Conservation (phyloP, 2,797 vertebrate species). For the Brachymystax lenok region DNA sequence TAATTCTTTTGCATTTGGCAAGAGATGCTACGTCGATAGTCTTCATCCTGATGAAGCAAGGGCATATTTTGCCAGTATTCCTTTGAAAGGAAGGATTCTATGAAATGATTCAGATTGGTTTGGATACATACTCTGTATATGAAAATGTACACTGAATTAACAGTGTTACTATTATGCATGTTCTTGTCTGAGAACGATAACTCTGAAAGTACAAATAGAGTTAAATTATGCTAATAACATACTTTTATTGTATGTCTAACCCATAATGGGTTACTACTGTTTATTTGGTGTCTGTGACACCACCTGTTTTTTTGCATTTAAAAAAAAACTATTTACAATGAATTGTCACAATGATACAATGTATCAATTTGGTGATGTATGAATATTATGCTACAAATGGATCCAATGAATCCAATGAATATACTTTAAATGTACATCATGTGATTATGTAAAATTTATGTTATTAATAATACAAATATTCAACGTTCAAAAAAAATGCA, state of each 20-base stretch:
- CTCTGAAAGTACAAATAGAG: conserved; percentile 22
- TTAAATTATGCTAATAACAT: conserved; percentile 43
- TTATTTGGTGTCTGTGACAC: conserved; percentile 46
- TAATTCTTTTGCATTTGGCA: conserved; percentile 38
- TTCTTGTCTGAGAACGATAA: conserved; percentile 35
- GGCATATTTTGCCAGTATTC: conserved; percentile 42
- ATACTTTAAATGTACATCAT: conserved; percentile 56
- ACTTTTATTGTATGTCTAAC: conserved; percentile 23
- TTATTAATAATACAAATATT: conserved; percentile 28
- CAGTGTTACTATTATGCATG: conserved; percentile 22
- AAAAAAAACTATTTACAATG: conserved; percentile 26
- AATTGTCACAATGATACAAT: conserved; percentile 52
- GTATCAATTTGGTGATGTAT: conserved; percentile 49
- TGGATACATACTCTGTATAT: conserved; percentile 46
- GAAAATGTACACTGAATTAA: conserved; percentile 9
- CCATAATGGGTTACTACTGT: conserved; percentile 54
- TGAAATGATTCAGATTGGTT: conserved; percentile 48
- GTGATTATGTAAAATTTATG: conserved; percentile 53
- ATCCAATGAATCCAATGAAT: conserved; percentile 73
- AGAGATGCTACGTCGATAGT: conserved; percentile 31
- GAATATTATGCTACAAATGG: conserved; percentile 34
- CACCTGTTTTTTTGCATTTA: conserved; percentile 30
- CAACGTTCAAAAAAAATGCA: conserved; percentile 48
- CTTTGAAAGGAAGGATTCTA: conserved; percentile 51
- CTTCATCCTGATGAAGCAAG: conserved; percentile 24